These are phyloP conservation scores for Pyrgus malvae DNA, from an alignment of 2,888 invertebrate species.

Conservation along the genomic window DNA sequence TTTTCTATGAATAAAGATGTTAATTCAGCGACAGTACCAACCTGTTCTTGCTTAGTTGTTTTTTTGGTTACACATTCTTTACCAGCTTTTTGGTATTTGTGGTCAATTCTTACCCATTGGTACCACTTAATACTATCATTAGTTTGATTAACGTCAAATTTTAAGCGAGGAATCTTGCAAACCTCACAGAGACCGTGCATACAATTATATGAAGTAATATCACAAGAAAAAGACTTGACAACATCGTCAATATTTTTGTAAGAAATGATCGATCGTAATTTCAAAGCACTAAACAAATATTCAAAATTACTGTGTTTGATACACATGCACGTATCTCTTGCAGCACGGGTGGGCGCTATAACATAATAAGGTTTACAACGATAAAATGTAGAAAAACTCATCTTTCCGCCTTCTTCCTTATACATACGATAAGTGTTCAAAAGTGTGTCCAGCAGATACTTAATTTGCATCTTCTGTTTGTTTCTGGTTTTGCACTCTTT, in stretches of 20 bases:
- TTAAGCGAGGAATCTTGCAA: neutral
- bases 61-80: constrained; percentile 22
- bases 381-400: neutral
- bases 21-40: constrained; percentile 12
- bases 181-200: neutral
- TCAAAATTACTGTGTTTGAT: neutral
- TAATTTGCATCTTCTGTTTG: neutral
- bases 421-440: neutral
- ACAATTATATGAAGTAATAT: neutral
- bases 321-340: neutral
- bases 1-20: constrained; percentile 23
- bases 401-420: neutral
- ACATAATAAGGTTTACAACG: neutral
- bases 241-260: neutral
- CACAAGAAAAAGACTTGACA: neutral
- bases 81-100: constrained; percentile 26
- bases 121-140: too few species aligned
- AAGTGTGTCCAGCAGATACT: neutral
- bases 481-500: neutral
- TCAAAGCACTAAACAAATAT: neutral
- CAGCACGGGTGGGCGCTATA: neutral
- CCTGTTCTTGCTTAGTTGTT: constrained; percentile 26
- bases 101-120: neutral
- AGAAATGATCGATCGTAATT: neutral
- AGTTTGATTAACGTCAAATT: too few species aligned